Conservation (phyloP, 2,888 invertebrate genomes). For the Sylvicola cinctus region DNA sequence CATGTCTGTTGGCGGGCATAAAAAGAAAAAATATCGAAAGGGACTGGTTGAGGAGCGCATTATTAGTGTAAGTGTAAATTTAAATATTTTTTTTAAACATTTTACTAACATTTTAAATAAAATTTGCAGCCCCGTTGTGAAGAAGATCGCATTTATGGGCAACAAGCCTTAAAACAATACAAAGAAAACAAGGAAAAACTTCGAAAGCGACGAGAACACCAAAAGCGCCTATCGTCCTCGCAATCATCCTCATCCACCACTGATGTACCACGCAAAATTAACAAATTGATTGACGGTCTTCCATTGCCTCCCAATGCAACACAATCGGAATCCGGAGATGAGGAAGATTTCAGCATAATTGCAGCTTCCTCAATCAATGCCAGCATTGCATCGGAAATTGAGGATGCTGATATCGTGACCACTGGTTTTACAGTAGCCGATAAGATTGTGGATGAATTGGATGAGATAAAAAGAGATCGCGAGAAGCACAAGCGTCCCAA, state of each 20-base stretch:
- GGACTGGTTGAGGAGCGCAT: conserved; percentile 40
- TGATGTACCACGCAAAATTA: conserved; percentile 7
- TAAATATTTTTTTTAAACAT: neutral
- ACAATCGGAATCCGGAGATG: conserved; percentile 7
- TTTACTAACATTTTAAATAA: neutral
- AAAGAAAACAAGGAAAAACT: conserved; percentile 61
- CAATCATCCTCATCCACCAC: neutral
- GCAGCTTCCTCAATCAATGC: conserved; percentile 12
- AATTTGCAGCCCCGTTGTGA: conserved; percentile 51
- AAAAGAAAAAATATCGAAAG: conserved; percentile 31
- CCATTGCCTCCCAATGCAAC: conserved; percentile 7
- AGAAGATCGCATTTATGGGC: conserved; percentile 48
- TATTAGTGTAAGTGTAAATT: conserved; percentile 28
- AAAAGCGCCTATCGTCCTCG: conserved; percentile 8
- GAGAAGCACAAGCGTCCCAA: conserved; percentile 14
- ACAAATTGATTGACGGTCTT: conserved; percentile 6
- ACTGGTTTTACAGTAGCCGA: conserved; percentile 10
- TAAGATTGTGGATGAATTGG: conserved; percentile 20
- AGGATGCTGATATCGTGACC: conserved; percentile 12
- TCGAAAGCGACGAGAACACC: conserved; percentile 32
- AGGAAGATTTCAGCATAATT: conserved; percentile 3
- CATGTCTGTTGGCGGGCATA: neutral
- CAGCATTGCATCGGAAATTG: conserved; percentile 12
- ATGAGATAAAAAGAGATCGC: conserved; percentile 15
- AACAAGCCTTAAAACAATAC: conserved; percentile 50